Percentiles rank a stretch among this genome's conserved stretches.
Conservation (phyloP, 1,140 invertebrate genomes). For the Drosophila malerkotliana region DNA sequence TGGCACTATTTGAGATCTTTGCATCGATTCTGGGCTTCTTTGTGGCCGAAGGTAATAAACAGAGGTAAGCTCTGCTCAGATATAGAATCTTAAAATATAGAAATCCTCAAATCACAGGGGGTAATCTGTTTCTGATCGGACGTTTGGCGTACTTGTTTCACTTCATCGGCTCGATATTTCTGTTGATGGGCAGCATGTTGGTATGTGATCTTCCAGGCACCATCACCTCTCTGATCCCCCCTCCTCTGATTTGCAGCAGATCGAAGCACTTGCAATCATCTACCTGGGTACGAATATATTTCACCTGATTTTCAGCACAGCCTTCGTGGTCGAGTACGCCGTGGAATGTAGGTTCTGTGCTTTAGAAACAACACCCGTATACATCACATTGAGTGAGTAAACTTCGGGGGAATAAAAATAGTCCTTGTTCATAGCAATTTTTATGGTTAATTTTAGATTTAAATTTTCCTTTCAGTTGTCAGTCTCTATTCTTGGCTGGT, state of each 20-base stretch:
- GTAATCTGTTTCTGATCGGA: neutral
- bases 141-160: conserved; percentile 38
- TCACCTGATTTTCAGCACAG: conserved; percentile 20
- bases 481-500: conserved; percentile 43
- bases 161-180: conserved; percentile 31
- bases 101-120: neutral
- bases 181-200: conserved; percentile 32
- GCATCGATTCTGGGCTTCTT: conserved; percentile 33
- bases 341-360: conserved; percentile 5
- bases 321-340: conserved; percentile 18
- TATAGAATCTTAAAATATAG: neutral
- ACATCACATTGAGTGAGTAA: conserved; percentile 12
- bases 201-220: conserved; percentile 9
- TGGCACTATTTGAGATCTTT: conserved; percentile 17
- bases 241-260: conserved; percentile 33
- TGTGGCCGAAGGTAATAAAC: conserved; percentile 35
- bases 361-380: conserved; percentile 1
- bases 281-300: conserved; percentile 22
- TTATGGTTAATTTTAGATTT: neutral
- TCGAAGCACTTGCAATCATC: conserved; percentile 18
- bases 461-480: conserved; percentile 6
- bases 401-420: neutral
- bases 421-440: neutral
- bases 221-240: conserved; percentile 17
- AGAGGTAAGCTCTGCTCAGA: conserved; percentile 2